These are phyloP conservation scores for Clunio marinus DNA, from an alignment of 2,888 invertebrate genomes.

Conservation along the genomic window DNA sequence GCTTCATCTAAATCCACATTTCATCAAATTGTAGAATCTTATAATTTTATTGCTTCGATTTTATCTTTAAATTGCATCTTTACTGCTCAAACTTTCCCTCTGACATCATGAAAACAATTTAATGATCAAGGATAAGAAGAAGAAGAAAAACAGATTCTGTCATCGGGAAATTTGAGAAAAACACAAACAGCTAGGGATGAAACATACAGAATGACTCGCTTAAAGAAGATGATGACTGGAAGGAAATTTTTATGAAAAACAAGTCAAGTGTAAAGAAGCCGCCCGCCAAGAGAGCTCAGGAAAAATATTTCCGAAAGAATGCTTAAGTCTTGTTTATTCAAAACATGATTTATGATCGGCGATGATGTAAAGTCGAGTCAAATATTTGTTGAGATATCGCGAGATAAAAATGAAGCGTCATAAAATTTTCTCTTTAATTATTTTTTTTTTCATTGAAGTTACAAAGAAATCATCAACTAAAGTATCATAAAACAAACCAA, in stretches of 20 bases:
- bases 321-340: conserved; percentile 13
- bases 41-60: conserved; percentile 34
- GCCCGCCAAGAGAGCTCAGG: neutral
- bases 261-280: conserved; percentile 32
- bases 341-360: conserved; percentile 35
- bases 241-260: conserved; percentile 30
- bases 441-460: no score
- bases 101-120: no score
- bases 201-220: conserved; percentile 7
- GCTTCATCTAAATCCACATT: no score
- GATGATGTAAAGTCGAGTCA: conserved; percentile 8
- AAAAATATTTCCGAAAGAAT: neutral
- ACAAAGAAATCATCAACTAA: no score
- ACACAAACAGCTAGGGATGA: no score
- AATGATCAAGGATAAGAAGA: neutral
- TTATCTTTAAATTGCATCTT: conserved; percentile 39
- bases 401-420: no score
- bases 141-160: neutral
- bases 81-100: conserved; percentile 1
- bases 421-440: no score
- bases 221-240: conserved; percentile 23
- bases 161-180: no score
- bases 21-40: no score
- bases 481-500: no score
- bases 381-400: conserved; percentile 16